A percentile compares a stretch with the other conserved stretches of the same genome.
phyloP scores from a whole-genome alignment of 2,797 vertebrate species.

The Acipenser ruthenus region DNA sequence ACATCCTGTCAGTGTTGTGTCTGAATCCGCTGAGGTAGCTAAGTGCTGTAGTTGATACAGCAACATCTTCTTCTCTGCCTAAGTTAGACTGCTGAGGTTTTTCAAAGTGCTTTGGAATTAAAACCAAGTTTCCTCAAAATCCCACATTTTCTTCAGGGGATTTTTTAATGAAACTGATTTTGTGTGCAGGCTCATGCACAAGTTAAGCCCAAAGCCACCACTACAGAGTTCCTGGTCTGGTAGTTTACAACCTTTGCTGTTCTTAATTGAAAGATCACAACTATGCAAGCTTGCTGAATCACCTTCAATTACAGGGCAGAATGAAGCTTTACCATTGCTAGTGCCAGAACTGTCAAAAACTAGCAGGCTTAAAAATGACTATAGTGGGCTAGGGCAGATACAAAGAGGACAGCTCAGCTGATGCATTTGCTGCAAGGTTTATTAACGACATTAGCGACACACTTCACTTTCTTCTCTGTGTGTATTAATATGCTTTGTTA shows the following conservation, averaged over 20 bases:
- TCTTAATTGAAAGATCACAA: background rate
- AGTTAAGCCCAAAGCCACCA: background rate
- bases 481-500: constrained; percentile 14
- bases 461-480: background rate
- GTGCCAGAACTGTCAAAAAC: constrained; percentile 5
- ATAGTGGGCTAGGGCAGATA: background rate
- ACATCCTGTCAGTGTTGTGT: no score
- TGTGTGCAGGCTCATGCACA: background rate
- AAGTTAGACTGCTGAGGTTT: no score
- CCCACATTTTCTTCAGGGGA: background rate
- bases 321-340: background rate
- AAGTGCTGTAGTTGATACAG: no score
- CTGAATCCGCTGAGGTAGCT: no score
- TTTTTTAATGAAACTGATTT: background rate
- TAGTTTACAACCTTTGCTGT: background rate
- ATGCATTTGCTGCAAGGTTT: constrained; percentile 2
- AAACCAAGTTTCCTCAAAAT: background rate
- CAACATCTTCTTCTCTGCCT: no score
- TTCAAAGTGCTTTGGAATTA: background rate
- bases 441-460: background rate
- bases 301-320: background rate
- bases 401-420: background rate
- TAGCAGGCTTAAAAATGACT: background rate
- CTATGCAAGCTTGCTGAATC: background rate
- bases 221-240: background rate